These are phyloP conservation scores for Benitochromis conjunctus DNA, from an alignment of 2,113 vertebrate species.

Conservation along the genomic window DNA sequence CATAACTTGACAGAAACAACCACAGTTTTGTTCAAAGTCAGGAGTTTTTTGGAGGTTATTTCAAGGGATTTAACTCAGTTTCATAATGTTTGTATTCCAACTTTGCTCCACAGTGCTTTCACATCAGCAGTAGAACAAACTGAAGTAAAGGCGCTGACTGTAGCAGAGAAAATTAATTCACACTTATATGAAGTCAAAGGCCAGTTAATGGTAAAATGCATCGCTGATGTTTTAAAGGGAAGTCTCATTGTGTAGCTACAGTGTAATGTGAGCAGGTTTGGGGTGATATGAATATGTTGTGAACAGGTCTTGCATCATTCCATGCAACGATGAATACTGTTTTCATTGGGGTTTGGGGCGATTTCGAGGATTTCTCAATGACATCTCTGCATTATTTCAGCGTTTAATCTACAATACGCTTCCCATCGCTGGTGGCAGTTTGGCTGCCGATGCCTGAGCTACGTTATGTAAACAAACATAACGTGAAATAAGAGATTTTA, in stretches of 20 bases:
- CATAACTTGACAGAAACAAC: background rate
- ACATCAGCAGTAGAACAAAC: background rate
- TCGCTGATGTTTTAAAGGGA: background rate
- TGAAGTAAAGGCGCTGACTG: background rate
- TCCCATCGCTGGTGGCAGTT: background rate
- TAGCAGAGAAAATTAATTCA: background rate
- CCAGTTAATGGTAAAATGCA: background rate
- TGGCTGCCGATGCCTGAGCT: background rate
- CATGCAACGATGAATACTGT: background rate
- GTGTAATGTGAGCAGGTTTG: background rate
- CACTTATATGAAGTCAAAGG: background rate
- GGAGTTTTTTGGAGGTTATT: background rate
- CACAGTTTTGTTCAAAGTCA: background rate
- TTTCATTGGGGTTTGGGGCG: background rate
- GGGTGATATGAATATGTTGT: background rate
- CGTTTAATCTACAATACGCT: background rate
- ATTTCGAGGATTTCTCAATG: background rate
- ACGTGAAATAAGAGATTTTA: background rate
- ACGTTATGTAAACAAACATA: constrained; percentile 22
- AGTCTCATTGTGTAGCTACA: background rate
- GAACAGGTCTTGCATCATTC: background rate
- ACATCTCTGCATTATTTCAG: background rate
- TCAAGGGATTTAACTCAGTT: background rate
- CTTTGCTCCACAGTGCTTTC: background rate
- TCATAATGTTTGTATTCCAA: background rate